Percentiles rank a stretch among this genome's conserved stretches.
These are phyloP conservation scores for Macquaria australasica DNA, from an alignment of 2,113 vertebrate species.

Conservation along the genomic window DNA sequence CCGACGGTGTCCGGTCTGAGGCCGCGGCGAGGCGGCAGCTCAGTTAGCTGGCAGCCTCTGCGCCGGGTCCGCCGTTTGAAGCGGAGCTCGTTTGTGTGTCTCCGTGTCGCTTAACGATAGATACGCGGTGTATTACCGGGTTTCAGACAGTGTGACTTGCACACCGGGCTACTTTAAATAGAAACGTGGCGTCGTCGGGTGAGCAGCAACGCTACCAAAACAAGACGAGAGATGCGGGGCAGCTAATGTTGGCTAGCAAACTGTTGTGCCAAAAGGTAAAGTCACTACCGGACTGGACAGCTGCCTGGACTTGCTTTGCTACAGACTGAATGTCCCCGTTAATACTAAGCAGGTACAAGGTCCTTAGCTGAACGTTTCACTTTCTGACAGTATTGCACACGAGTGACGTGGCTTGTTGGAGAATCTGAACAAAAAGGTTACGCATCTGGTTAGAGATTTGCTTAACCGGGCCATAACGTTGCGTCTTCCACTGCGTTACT, in stretches of 20 bases:
- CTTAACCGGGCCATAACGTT: not conserved
- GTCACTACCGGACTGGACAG: not conserved
- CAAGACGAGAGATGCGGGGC: conserved; percentile 4
- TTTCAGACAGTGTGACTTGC: not conserved
- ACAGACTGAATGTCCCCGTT: not conserved
- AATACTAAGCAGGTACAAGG: not conserved
- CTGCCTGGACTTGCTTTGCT: not conserved
- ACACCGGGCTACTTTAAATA: not conserved
- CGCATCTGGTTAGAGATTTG: not conserved
- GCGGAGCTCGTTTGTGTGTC: conserved; percentile 53
- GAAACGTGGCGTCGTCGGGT: conserved; percentile 5
- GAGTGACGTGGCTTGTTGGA: not conserved
- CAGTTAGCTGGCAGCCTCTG: conserved; percentile 36
- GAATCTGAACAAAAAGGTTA: conserved; percentile 10
- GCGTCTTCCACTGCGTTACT: not conserved
- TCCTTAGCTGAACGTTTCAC: not conserved
- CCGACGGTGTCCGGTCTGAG: conserved; percentile 34
- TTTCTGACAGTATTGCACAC: not conserved
- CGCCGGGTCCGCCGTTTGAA: conserved; percentile 52
- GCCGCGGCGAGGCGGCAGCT: conserved; percentile 39
- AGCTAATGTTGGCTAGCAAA: conserved; percentile 55
- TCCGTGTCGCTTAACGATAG: conserved; percentile 32
- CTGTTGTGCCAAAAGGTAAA: conserved; percentile 32
- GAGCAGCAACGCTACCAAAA: not conserved
- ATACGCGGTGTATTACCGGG: not conserved